Evolutionary conservation across 2,113 vertebrate genomes (phyloP).

Genomic region (Diphyllodes magnificus): DNA sequence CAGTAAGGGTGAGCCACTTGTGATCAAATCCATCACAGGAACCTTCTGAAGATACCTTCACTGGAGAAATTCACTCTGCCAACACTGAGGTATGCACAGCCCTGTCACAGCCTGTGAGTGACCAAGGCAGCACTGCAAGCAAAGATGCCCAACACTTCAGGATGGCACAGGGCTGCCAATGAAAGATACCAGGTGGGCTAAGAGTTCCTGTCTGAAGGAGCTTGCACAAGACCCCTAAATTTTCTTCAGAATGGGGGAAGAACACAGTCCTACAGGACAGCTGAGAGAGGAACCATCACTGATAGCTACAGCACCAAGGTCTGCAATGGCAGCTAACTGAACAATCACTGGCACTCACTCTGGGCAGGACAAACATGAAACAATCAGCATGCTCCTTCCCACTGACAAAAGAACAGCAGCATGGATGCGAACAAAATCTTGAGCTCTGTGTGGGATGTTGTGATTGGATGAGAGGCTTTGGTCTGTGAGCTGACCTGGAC

Average conservation of each 20-base stretch:
- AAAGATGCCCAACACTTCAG: not conserved
- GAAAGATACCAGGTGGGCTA: not conserved
- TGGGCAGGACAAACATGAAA: not conserved
- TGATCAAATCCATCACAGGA: not conserved
- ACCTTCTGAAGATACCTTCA: not conserved
- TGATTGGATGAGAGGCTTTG: not conserved
- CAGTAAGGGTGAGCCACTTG: not conserved
- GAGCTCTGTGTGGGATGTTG: not conserved
- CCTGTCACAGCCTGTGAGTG: not conserved
- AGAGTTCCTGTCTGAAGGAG: not conserved
- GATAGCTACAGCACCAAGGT: not conserved
- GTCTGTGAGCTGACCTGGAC: constrained; percentile 21
- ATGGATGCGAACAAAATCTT: not conserved
- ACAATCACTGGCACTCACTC: not conserved
- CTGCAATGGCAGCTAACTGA: not conserved
- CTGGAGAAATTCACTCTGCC: not conserved
- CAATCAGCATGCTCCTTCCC: not conserved
- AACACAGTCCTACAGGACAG: not conserved
- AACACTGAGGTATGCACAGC: not conserved
- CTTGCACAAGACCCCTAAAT: not conserved
- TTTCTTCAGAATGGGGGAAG: not conserved
- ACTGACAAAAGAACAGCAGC: not conserved
- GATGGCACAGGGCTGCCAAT: not conserved
- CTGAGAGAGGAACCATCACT: not conserved
- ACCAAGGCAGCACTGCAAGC: not conserved